These are phyloP conservation scores for Decapterus maruadsi DNA, from an alignment of 2,797 vertebrate genomes.

Conservation along the genomic window DNA sequence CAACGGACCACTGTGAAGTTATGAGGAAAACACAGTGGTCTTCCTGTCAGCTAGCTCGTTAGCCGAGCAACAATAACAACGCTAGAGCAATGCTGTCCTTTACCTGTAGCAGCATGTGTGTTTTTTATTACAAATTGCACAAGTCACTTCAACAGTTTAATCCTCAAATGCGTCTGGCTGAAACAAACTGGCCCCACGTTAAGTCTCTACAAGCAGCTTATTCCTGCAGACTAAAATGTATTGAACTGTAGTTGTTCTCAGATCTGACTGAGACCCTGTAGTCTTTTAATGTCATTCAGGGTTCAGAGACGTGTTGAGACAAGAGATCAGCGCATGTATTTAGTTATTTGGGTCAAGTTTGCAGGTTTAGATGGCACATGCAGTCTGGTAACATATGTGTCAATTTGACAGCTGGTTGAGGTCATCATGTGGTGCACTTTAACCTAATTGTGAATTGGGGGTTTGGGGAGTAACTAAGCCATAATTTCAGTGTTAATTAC, in stretches of 20 bases:
- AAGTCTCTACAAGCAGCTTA: neutral
- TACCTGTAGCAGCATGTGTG: constrained; percentile 27
- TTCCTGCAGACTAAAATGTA: neutral
- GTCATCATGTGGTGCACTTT: constrained; percentile 1
- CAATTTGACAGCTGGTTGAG: constrained; percentile 18
- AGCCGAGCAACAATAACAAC: constrained; percentile 16
- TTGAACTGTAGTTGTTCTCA: neutral
- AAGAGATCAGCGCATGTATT: neutral
- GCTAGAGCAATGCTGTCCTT: constrained; percentile 2
- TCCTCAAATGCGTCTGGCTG: neutral
- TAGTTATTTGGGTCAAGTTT: neutral
- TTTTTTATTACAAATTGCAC: neutral
- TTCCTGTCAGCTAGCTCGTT: constrained; percentile 38
- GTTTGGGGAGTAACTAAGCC: neutral
- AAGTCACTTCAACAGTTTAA: neutral
- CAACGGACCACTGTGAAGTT: neutral
- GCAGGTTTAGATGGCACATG: neutral
- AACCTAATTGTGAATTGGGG: neutral
- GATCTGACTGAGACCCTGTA: neutral
- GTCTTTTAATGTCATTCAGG: neutral
- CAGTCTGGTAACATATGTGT: constrained; percentile 11
- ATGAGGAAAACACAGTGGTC: neutral
- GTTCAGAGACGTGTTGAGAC: too few species aligned
- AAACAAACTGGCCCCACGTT: neutral
- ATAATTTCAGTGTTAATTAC: too few species aligned